Evolutionary conservation across 2,797 vertebrate species (phyloP), one percentile per base, ranked within the genome.

Genomic region (Ceyx erithaca): DNA sequence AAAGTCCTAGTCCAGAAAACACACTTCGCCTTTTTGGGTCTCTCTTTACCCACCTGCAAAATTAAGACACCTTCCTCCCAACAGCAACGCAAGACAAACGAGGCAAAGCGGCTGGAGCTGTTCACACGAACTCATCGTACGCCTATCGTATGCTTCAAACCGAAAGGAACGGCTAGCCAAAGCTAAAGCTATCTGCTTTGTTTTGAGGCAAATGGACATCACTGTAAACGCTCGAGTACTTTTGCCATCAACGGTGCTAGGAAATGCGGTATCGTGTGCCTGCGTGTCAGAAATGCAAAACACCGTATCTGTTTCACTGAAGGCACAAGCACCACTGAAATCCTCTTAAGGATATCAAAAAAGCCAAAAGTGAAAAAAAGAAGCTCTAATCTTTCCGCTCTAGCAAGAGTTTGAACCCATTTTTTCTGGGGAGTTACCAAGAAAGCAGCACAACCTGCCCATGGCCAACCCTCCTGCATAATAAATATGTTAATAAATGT

Each of bases 51-150:
- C 30, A 33, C 9, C 48, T 4, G 49, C 49, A 73, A 68, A 58
- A 73, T 22, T n/a, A 37, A 43, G 25, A 57, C 17, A 8, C 35
- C 35, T 58, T 49, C 45, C 77, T 63, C 64, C 59, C 63, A 31
- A 25, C 14, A 45, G 14, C 0, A 0, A 49, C 0, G 4, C 26
- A 75, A 84, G 55, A 54, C 33, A 17, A 71, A 41, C 3, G 33
- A 83, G 14, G 22, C 21, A 19, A 68, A 75, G 54, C 57, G 0
- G 2, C 46, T 6, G 19, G 30, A 85, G 51, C 37, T 1, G 4
- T 14, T 62, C 17, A 21, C 4, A 2, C 1, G 1, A 57, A 77
- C 18, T 49, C 46, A 12, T 10, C 4, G 0, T 22, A 84, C 28
- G 49, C 21, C 25, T 10, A 55, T 0, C 30, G 28, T 37, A 33